These are phyloP conservation scores for Mesorhabditis sp. DNA, from an alignment of 2,888 invertebrate species.

Conservation along the genomic window DNA sequence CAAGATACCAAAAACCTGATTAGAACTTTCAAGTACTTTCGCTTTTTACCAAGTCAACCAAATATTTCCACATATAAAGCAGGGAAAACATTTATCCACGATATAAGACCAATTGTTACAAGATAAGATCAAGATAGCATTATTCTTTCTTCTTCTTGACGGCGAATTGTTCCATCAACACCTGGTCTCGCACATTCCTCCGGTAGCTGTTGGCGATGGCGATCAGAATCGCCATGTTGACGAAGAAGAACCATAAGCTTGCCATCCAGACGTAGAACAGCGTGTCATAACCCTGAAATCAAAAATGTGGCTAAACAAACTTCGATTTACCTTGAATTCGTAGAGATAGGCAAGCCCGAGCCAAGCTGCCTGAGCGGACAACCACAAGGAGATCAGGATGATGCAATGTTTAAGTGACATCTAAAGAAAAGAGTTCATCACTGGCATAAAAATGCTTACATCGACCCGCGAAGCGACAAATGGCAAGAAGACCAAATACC, in stretches of 20 bases:
- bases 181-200: too few relatives aligned
- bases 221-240: slow-evolving; percentile 66
- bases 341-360: slow-evolving; percentile 82
- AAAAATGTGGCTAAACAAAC: neutral
- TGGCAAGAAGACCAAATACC: slow-evolving; percentile 87
- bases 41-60: neutral
- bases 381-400: slow-evolving; percentile 64
- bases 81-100: neutral
- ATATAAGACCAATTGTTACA: neutral
- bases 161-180: too few relatives aligned
- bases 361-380: slow-evolving; percentile 77
- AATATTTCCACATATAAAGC: neutral
- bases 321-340: slow-evolving; percentile 71
- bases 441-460: slow-evolving; percentile 18
- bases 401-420: slow-evolving; percentile 22
- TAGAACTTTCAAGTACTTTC: neutral
- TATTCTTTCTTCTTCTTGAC: too few relatives aligned
- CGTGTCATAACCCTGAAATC: slow-evolving; percentile 70
- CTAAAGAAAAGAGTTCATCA: slow-evolving; percentile 24
- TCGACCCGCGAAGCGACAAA: slow-evolving; percentile 63
- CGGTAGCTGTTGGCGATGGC: too few relatives aligned
- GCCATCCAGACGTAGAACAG: slow-evolving; percentile 81
- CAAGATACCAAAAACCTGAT: neutral
- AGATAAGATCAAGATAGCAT: too few relatives aligned
- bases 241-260: slow-evolving; percentile 77